Base-by-base conservation (phyloP, 2,888 invertebrate species). In the Hipparchia semele region DNA sequence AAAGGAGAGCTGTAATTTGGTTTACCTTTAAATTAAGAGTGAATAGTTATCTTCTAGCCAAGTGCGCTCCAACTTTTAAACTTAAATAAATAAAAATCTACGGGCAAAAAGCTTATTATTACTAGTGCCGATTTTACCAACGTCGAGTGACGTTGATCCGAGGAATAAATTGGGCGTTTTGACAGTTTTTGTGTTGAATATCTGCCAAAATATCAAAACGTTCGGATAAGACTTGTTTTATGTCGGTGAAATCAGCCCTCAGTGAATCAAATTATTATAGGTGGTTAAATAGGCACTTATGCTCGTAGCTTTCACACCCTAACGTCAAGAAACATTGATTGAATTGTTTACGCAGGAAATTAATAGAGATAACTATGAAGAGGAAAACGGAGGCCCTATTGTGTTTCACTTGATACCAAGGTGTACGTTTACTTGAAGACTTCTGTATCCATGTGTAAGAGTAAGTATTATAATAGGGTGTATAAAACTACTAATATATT, bases 311-410 rank as follows among this genome's bases (percentile, higher is more conserved):
- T 64, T 73, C 72, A 49, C 74, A 73, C 74, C 75, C 75, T 62
- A 71, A 68, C 72, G 73, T 78, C 77, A 78, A 78, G 77, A 67
- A 77, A 73, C 76, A 75, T 80, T 82, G 81, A 85, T 83, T 85
- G 83, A 84, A 82, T 85, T 82, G 79, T 81, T 82, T 80, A 81
- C 79, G 58, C 86, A 87, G 90, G 90, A 90, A 90, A 90, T 90
- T 86, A 89, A 88, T 80, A 80, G 78, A 80, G 89, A 90, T 88
- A 89, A 83, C 86, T 82, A 84, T 81, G 80, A 76, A 70, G 74
- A 77, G 74, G 74, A 76, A 76, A 76, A 68, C 73, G 71, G 72
- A 70, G 70, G 46, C 70, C 58, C 73, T 51, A 67, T 75, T 75
- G 75, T 75, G 64, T 75, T 68, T 68, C 79, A 68, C 9, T 61